These are phyloP conservation scores for Hydropsyche betteni DNA, from an alignment of 2,888 invertebrate genomes.

Conservation along the genomic window DNA sequence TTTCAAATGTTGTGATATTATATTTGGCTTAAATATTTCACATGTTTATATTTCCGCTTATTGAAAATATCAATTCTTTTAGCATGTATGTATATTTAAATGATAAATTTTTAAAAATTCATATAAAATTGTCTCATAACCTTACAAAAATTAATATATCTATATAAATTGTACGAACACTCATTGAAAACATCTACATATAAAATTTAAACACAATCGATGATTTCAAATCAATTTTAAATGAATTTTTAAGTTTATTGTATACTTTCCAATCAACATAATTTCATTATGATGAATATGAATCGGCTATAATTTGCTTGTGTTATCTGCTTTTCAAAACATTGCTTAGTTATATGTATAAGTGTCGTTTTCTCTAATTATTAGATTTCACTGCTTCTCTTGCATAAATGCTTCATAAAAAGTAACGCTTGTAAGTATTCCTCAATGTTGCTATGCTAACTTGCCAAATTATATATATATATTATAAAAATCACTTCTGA, in stretches of 20 bases:
- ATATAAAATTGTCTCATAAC: constrained; percentile 7
- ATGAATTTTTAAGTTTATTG: too few species aligned
- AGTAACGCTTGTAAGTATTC: constrained; percentile 32
- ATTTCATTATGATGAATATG: too few species aligned
- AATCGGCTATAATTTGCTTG: too few species aligned
- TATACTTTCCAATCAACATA: too few species aligned
- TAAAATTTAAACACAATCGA: too few species aligned
- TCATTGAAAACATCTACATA: too few species aligned
- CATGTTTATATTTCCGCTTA: not conserved
- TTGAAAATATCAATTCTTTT: not conserved
- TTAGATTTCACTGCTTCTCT: constrained; percentile 39
- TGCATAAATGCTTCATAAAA: constrained; percentile 28
- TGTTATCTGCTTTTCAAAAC: constrained; percentile 45
- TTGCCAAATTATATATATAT: constrained; percentile 32
- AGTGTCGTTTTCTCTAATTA: constrained; percentile 52
- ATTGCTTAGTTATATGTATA: constrained; percentile 48
- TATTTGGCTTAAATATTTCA: constrained; percentile 10
- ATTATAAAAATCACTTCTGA: not conserved
- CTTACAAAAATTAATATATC: not conserved
- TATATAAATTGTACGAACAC: too few species aligned
- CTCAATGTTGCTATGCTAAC: constrained; percentile 39
- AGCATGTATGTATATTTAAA: constrained; percentile 6
- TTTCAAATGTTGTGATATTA: not conserved
- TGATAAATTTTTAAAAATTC: not conserved
- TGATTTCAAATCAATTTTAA: too few species aligned